Conservation (phyloP, 2,113 vertebrate genomes). For the Miniopterus natalensis region DNA sequence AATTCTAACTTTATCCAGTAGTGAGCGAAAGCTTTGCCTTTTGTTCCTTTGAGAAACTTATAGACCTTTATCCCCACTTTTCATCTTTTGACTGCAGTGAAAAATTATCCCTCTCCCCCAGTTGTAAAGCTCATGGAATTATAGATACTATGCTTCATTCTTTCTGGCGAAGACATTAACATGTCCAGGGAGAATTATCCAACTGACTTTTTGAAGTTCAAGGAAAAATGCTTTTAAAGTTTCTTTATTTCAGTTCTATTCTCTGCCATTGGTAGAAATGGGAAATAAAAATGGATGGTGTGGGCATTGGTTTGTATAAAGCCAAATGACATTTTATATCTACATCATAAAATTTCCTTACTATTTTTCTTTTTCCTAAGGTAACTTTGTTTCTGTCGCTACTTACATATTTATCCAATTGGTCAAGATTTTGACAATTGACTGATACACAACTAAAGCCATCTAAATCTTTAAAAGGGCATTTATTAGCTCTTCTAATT, state of each 20-base stretch:
- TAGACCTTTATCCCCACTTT: neutral
- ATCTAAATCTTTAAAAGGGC: neutral
- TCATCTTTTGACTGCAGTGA: conserved; percentile 1
- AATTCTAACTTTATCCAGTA: neutral
- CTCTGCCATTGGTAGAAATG: neutral
- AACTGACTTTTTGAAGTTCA: conserved; percentile 52
- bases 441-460: neutral
- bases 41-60: neutral
- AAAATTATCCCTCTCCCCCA: neutral
- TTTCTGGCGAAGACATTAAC: conserved; percentile 24
- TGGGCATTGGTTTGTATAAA: conserved; percentile 15
- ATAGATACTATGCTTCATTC: neutral
- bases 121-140: conserved; percentile 5
- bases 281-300: conserved; percentile 25
- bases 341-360: neutral
- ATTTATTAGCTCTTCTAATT: neutral
- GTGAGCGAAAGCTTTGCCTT: neutral
- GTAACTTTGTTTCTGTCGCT: neutral
- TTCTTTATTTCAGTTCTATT: neutral
- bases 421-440: neutral
- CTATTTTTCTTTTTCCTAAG: conserved; percentile 7
- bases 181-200: neutral
- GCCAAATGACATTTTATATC: neutral
- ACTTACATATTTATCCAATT: neutral
- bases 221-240: conserved; percentile 35